Percentiles rank a stretch among this genome's conserved stretches.
Evolutionary conservation across 2,113 vertebrate genomes (phyloP).

Genomic region (Regulus satrapa): DNA sequence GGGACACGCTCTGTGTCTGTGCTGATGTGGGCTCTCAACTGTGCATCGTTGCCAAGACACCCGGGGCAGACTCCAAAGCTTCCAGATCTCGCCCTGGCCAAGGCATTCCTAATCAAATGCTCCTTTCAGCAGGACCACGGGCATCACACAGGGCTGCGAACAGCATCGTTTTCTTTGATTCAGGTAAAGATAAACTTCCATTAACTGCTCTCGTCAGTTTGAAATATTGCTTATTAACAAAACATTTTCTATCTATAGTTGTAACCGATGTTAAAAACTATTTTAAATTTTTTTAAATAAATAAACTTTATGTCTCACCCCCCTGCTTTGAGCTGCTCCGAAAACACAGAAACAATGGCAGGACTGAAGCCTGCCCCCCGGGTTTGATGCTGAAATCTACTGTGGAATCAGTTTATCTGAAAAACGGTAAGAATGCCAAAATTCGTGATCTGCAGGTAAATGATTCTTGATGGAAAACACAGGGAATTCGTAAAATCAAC

Average conservation of each 20-base stretch:
- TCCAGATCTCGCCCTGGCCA: background rate
- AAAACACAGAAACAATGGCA: background rate
- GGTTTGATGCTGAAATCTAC: background rate
- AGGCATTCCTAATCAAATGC: slow-evolving; percentile 61
- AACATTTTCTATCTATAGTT: background rate
- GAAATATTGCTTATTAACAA: background rate
- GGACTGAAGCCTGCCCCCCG: background rate
- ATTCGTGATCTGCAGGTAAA: background rate
- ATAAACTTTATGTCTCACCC: background rate
- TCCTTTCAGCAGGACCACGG: background rate
- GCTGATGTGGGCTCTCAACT: slow-evolving; percentile 9
- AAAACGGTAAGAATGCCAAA: background rate
- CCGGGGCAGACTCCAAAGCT: slow-evolving; percentile 20
- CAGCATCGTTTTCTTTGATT: background rate
- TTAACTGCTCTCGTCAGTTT: background rate
- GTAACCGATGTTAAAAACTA: background rate
- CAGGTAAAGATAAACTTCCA: background rate
- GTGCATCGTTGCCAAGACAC: slow-evolving; percentile 49
- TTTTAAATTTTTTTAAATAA: background rate
- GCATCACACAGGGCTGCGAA: background rate
- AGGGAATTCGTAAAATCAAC: background rate
- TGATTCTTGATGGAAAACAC: background rate
- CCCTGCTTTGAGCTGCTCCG: background rate
- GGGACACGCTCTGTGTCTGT: background rate
- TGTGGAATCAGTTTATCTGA: background rate